phyloP scores from a whole-genome alignment of 2,797 vertebrate genomes.

The Sternarchorhynchus goeldii region DNA sequence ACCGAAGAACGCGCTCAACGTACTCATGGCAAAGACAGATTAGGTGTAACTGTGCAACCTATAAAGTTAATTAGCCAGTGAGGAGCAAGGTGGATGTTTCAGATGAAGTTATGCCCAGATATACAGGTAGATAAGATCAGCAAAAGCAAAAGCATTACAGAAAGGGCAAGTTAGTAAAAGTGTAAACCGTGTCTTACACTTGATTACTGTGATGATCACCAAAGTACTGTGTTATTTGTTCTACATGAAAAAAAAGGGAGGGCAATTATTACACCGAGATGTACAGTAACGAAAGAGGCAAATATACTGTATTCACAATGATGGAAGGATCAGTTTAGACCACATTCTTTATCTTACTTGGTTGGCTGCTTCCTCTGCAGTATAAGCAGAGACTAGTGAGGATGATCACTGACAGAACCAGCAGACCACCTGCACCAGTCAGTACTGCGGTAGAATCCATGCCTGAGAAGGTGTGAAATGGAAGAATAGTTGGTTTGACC shows the following conservation, averaged over 20 bases:
- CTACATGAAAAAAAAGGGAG: constrained; percentile 6
- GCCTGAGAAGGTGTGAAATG: constrained; percentile 29
- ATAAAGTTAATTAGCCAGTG: too few relatives aligned
- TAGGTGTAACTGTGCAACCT: too few relatives aligned
- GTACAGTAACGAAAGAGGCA: not conserved
- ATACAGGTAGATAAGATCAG: not conserved
- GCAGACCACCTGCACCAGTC: constrained; percentile 42
- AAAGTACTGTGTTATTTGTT: constrained; percentile 10
- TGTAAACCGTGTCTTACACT: not conserved
- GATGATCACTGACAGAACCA: constrained; percentile 60
- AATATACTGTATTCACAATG: not conserved
- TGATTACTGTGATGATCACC: not conserved
- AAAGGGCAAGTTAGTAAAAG: not conserved
- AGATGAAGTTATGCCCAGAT: not conserved
- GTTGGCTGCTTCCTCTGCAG: constrained; percentile 64
- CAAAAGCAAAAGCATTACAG: not conserved
- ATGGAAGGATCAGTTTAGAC: not conserved
- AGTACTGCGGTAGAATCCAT: constrained; percentile 61
- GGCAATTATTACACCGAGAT: not conserved
- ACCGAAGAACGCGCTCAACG: too few relatives aligned
- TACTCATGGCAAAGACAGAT: too few relatives aligned
- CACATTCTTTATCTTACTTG: constrained; percentile 56
- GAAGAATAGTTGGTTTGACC: too few relatives aligned
- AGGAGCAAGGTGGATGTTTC: too few relatives aligned
- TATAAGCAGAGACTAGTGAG: constrained; percentile 64